phyloP scores from a whole-genome alignment of 2,888 invertebrate genomes.

The Tyria jacobaeae region DNA sequence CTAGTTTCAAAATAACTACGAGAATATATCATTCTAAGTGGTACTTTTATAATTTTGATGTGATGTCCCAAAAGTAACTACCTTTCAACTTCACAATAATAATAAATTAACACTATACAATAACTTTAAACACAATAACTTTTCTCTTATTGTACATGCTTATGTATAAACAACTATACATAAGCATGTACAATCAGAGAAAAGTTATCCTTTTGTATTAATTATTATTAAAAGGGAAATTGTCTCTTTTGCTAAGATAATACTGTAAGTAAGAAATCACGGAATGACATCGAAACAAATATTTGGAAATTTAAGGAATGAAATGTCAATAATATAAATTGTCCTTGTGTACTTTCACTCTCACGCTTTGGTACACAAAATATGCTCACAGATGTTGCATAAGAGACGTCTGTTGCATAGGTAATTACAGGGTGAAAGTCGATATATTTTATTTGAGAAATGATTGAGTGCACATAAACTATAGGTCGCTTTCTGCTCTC shows the following conservation, averaged over 20 bases:
- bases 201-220: no score
- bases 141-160: no score
- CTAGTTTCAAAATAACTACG: neutral
- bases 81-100: no score
- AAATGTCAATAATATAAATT: conserved; percentile 42
- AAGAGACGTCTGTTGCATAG: conserved; percentile 52
- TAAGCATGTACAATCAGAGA: no score
- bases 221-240: no score
- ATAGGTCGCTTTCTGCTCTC: conserved; percentile 64
- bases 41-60: neutral
- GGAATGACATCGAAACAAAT: neutral
- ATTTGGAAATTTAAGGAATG: neutral
- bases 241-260: neutral
- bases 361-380: conserved; percentile 54
- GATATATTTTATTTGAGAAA: conserved; percentile 76
- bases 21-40: neutral
- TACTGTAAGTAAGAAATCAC: neutral
- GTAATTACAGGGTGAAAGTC: conserved; percentile 80
- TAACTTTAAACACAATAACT: no score
- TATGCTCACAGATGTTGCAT: conserved; percentile 63
- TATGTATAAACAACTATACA: no score
- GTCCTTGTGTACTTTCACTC: conserved; percentile 67
- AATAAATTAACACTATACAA: no score
- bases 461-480: conserved; percentile 71
- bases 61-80: no score